phyloP scores from a whole-genome alignment of 2,797 vertebrate genomes.

The Acanthopagrus latus region DNA sequence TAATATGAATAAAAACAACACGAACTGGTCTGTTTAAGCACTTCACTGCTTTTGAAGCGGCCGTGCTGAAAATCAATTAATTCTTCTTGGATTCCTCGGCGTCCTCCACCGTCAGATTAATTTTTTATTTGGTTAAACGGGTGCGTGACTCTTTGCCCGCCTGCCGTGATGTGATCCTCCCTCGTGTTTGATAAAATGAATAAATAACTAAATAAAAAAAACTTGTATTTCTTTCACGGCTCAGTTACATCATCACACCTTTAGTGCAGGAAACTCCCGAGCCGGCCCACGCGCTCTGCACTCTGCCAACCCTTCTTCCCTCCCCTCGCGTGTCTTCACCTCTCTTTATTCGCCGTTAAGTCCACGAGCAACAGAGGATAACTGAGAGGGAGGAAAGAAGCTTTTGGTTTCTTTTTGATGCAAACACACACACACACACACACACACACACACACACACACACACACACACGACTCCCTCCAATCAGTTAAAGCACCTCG shows the following conservation, averaged over 20 bases:
- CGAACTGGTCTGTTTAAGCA: background rate
- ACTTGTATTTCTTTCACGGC: constrained; percentile 14
- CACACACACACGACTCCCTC: constrained; percentile 14
- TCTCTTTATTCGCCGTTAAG: constrained; percentile 17
- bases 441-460: constrained; percentile 20
- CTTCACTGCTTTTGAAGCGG: no score
- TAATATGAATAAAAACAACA: no score
- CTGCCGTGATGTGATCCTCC: constrained; percentile 4
- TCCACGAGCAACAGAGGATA: constrained; percentile 5
- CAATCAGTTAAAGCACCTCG: background rate
- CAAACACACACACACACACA: constrained; percentile 26
- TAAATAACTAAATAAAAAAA: no score
- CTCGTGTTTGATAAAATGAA: background rate
- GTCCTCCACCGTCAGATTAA: background rate
- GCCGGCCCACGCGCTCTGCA: constrained; percentile 24
- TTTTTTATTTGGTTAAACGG: background rate
- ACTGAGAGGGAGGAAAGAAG: background rate
- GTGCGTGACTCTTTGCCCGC: constrained; percentile 13
- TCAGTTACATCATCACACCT: constrained; percentile 55
- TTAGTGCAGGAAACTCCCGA: constrained; percentile 53
- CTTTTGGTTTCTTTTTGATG: constrained; percentile 1
- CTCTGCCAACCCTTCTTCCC: constrained; percentile 4
- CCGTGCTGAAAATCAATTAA: background rate
- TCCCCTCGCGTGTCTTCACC: background rate
- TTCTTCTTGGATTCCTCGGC: background rate